Evolutionary conservation across 2,797 vertebrate genomes (phyloP).

Genomic region (Hoplostethus mediterraneus): DNA sequence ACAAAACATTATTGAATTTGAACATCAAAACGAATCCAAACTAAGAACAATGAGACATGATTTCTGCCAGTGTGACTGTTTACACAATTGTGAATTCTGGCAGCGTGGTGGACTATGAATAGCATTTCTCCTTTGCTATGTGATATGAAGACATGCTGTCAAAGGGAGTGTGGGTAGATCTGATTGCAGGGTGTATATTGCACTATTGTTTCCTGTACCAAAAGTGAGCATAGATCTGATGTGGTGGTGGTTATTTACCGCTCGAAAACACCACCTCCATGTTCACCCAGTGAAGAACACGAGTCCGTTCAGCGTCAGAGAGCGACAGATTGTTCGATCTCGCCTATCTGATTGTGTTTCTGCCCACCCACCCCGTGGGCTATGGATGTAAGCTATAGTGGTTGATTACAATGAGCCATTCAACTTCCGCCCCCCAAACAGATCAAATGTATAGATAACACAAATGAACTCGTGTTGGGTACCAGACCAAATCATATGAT

Average conservation of each 20-base stretch:
- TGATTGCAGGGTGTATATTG: constrained; percentile 17
- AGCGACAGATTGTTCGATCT: constrained; percentile 20
- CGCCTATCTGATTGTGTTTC: constrained; percentile 57
- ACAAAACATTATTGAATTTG: constrained; percentile 53
- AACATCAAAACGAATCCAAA: constrained; percentile 55
- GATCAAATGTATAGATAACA: constrained; percentile 73
- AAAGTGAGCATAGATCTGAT: constrained; percentile 33
- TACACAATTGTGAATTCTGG: constrained; percentile 46
- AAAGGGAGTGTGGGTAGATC: constrained; percentile 20
- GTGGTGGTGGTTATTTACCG: background rate
- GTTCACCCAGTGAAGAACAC: constrained; percentile 41
- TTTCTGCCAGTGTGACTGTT: constrained; percentile 39
- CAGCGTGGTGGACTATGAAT: constrained; percentile 13
- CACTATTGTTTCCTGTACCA: constrained; percentile 13
- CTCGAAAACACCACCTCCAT: background rate
- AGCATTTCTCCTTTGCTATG: constrained; percentile 21
- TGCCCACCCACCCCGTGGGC: constrained; percentile 65
- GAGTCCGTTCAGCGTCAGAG: constrained; percentile 21
- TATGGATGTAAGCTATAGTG: constrained; percentile 46
- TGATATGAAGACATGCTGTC: constrained; percentile 17
- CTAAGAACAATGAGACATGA: constrained; percentile 40
- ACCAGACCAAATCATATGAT: constrained; percentile 58
- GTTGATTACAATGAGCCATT: constrained; percentile 73
- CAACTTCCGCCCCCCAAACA: constrained; percentile 54
- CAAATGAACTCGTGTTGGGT: constrained; percentile 54